These are phyloP conservation scores for Prunella fulvescens DNA, from an alignment of 2,113 vertebrate genomes.

Conservation along the genomic window DNA sequence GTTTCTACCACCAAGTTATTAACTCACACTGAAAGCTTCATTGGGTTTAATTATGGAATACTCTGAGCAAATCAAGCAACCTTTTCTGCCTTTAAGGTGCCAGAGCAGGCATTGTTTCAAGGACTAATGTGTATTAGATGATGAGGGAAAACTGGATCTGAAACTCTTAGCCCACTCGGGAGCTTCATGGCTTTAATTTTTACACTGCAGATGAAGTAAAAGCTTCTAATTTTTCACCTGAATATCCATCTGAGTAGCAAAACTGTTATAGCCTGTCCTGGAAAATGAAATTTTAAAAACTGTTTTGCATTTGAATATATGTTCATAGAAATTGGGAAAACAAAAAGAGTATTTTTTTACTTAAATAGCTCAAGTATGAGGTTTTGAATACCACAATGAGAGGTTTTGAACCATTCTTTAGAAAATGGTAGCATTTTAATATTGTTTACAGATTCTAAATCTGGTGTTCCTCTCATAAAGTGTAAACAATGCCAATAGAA, in stretches of 20 bases:
- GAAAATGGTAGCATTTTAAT: background rate
- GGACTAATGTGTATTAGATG: background rate
- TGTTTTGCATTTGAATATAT: background rate
- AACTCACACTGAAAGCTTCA: slow-evolving; percentile 13
- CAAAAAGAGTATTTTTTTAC: background rate
- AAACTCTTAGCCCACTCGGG: background rate
- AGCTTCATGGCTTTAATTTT: background rate
- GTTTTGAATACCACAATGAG: background rate
- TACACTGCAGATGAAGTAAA: background rate
- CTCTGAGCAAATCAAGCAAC: background rate
- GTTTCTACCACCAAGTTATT: background rate
- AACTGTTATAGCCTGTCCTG: background rate
- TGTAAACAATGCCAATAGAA: background rate
- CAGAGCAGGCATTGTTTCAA: background rate
- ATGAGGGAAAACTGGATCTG: background rate
- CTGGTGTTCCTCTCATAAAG: background rate
- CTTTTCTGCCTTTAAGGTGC: background rate
- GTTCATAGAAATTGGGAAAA: background rate
- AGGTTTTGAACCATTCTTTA: background rate
- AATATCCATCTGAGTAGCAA: background rate
- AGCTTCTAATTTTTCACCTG: background rate
- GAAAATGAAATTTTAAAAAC: background rate
- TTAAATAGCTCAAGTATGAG: background rate
- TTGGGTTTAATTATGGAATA: slow-evolving; percentile 8
- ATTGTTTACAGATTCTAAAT: background rate